Evolutionary conservation across 35 echinoderm and acorn worm species (phyloP).

Genomic region (Lytechinus variegatus): DNA sequence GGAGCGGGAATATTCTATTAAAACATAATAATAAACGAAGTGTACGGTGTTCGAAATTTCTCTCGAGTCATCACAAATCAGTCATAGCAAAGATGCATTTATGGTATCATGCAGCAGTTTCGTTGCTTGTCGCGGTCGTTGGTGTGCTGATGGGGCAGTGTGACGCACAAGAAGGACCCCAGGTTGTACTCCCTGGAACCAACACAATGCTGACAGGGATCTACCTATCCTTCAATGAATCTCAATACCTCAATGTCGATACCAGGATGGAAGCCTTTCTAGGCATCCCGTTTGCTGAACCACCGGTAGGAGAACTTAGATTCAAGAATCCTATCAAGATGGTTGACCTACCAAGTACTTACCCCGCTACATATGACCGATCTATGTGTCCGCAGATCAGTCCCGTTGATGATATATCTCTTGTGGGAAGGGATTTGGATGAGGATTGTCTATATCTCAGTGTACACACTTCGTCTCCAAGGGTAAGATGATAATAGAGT

Average conservation of each 20-base stretch:
- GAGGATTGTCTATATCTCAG: constrained; percentile 40
- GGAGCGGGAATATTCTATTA: background rate
- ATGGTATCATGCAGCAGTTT: background rate
- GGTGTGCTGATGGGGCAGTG: background rate
- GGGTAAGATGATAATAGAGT: background rate
- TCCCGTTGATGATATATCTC: background rate
- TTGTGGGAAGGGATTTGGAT: background rate
- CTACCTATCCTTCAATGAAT: background rate
- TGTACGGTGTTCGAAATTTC: background rate
- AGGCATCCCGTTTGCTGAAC: constrained; percentile 85
- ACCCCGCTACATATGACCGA: background rate
- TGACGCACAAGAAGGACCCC: background rate
- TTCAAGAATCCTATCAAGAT: constrained; percentile 66
- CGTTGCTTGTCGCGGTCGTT: background rate
- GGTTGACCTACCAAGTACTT: background rate
- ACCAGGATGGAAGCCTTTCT: constrained; percentile 56
- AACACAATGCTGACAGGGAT: background rate
- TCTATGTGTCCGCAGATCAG: constrained; percentile 27
- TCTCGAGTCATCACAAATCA: background rate
- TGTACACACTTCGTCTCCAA: constrained; percentile 40
- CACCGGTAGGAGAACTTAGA: constrained; percentile 67
- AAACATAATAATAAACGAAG: background rate
- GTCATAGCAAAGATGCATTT: background rate
- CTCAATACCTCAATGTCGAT: constrained; percentile 8
- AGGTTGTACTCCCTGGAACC: background rate